Conservation (phyloP, 2,888 invertebrate genomes). For the Cataglyphis altisquamis region DNA sequence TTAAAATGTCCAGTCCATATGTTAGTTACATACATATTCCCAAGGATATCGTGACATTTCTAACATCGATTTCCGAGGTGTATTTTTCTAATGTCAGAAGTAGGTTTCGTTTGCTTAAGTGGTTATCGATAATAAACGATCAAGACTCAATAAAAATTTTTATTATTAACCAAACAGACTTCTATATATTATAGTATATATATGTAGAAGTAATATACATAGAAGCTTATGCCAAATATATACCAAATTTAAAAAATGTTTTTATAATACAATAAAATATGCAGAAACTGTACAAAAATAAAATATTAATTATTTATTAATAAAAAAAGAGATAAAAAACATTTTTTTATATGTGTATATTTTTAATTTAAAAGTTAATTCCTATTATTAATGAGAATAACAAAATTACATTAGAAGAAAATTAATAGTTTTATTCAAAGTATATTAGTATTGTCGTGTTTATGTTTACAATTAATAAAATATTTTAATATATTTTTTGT, state of each 20-base stretch:
- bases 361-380: neutral
- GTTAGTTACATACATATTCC: slow-evolving; percentile 42
- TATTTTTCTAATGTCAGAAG: slow-evolving; percentile 41
- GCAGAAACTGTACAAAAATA: neutral
- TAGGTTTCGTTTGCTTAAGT: slow-evolving; percentile 37
- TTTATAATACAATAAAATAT: neutral
- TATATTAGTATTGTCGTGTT: neutral
- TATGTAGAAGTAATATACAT: no score
- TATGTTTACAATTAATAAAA: neutral
- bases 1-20: slow-evolving; percentile 49
- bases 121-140: slow-evolving; percentile 45
- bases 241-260: neutral
- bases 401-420: neutral
- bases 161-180: neutral
- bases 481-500: neutral
- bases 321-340: neutral
- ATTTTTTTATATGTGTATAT: neutral
- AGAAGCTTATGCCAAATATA: neutral
- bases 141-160: slow-evolving; percentile 31
- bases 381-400: neutral
- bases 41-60: slow-evolving; percentile 33
- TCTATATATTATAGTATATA: neutral
- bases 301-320: neutral
- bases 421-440: neutral
- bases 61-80: slow-evolving; percentile 38